A percentile compares a stretch with the other conserved stretches of the same genome.
phyloP scores from a whole-genome alignment of 2,888 invertebrate genomes.

The Xanthostigma xanthostigma region DNA sequence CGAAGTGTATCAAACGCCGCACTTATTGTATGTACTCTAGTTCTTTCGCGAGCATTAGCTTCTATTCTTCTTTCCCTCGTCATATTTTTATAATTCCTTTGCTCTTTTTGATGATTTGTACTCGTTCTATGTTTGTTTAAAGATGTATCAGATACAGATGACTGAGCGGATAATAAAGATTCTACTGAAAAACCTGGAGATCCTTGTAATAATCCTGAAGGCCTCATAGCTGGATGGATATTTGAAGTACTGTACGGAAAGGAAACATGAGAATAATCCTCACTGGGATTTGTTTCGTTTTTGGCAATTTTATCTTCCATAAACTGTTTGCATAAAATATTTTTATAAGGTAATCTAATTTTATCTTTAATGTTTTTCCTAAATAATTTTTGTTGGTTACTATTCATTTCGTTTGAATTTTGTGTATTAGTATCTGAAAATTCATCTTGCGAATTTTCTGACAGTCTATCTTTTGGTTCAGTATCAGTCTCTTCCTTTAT shows the following conservation, averaged over 20 bases:
- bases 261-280: too few species aligned
- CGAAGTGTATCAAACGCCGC: conserved; percentile 87
- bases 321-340: too few species aligned
- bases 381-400: too few species aligned
- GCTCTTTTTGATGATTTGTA: conserved; percentile 36
- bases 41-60: conserved; percentile 85
- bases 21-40: conserved; percentile 88
- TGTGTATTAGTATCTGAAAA: not conserved
- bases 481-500: not conserved
- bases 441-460: conserved; percentile 3
- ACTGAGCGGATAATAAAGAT: conserved; percentile 12
- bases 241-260: too few species aligned
- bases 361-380: too few species aligned
- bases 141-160: not conserved
- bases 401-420: too few species aligned
- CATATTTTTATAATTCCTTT: conserved; percentile 91
- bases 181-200: conserved; percentile 14
- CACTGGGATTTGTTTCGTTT: too few species aligned
- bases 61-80: conserved; percentile 83
- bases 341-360: too few species aligned
- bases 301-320: too few species aligned
- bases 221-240: too few species aligned
- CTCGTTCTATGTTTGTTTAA: not conserved
- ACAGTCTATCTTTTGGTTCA: conserved; percentile 2
- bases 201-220: not conserved